Evolutionary conservation across 2,888 invertebrate genomes (phyloP), one percentile per base, ranked within the genome.

Genomic region (Epinotia demarniana): DNA sequence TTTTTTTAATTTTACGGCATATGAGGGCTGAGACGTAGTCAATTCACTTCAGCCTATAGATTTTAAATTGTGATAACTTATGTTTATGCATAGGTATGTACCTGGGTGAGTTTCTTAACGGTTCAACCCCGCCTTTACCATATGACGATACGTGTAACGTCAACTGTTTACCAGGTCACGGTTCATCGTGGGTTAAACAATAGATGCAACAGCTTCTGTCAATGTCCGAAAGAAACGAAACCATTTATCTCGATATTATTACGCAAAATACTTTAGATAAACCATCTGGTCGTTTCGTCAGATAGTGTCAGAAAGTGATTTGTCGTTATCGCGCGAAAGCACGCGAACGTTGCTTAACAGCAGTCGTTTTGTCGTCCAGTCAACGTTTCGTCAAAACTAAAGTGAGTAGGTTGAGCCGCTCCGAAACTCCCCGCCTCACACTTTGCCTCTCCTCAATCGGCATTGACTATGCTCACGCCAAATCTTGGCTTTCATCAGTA

Each of bases 401-500:
- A 69, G n/a, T 23, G n/a, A 19, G 39, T 3, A 0, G n/a, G n/a
- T 46, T 46, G 60, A 12, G 9, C 60, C 16, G 27, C 57, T 46
- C 3, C 2, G 43, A 27, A 46, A 60, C 27, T 46, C 27, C 19
- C 60, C 23, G 43, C 27, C 27, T 69, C 46, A 60, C 69, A 69
- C 69, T 69, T 68, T 57, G 61, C 43, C 57, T 58, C 57, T 43
- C 43, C 60, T 60, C 69, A 27, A 60, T 69, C 46, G 68, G 68
- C 67, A 62, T 77, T 67, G 70, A 75, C 73, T 72, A 75, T 75
- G 70, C 64, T 70, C 78, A 60, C 77, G 78, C 83, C 80, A 82
- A 82, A 71, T 84, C 90, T 91, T 90, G 91, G 90, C 91, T 89
- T 83, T 80, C 86, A 91, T 86, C 92, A 93, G 93, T 93, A 93